Percentiles rank a stretch among this genome's conserved stretches.
phyloP scores from a whole-genome alignment of 2,888 invertebrate genomes.

The Catocala fraxini region DNA sequence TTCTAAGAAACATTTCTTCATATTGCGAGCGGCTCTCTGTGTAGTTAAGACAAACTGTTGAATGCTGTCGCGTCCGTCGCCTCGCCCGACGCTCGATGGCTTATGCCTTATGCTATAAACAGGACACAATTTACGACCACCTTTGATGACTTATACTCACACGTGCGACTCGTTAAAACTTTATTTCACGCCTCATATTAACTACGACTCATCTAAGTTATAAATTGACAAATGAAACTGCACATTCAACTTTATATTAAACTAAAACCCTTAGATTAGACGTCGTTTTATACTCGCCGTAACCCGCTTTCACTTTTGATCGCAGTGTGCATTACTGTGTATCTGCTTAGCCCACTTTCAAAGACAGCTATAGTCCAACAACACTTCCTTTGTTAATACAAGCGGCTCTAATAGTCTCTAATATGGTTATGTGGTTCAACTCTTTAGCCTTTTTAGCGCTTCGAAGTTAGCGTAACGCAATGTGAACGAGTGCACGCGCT shows the following conservation, averaged over 20 bases:
- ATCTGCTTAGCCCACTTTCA: conserved; percentile 47
- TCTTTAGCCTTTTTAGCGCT: conserved; percentile 63
- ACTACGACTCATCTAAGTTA: conserved; percentile 15
- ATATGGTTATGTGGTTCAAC: conserved; percentile 63
- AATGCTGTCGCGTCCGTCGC: not conserved
- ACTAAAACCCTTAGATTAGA: no score
- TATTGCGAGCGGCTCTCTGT: no score
- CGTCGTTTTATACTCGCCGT: not conserved
- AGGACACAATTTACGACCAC: conserved; percentile 65
- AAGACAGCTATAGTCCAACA: conserved; percentile 38
- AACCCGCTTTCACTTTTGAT: conserved; percentile 46
- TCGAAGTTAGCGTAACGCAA: conserved; percentile 62
- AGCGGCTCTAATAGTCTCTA: conserved; percentile 67
- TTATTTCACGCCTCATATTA: conserved; percentile 47
- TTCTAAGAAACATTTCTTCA: no score
- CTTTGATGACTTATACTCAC: conserved; percentile 53
- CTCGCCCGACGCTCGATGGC: not conserved
- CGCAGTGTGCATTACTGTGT: conserved; percentile 38
- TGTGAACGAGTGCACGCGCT: conserved; percentile 46
- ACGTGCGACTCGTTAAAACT: conserved; percentile 60
- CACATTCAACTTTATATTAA: no score
- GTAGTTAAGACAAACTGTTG: not conserved
- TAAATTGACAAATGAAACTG: conserved; percentile 2
- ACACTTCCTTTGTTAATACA: conserved; percentile 63
- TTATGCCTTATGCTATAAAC: conserved; percentile 47